Evolutionary conservation across 2,113 vertebrate genomes (phyloP), one percentile per base, ranked within the genome.

Genomic region (Acrocephalus kingi): DNA sequence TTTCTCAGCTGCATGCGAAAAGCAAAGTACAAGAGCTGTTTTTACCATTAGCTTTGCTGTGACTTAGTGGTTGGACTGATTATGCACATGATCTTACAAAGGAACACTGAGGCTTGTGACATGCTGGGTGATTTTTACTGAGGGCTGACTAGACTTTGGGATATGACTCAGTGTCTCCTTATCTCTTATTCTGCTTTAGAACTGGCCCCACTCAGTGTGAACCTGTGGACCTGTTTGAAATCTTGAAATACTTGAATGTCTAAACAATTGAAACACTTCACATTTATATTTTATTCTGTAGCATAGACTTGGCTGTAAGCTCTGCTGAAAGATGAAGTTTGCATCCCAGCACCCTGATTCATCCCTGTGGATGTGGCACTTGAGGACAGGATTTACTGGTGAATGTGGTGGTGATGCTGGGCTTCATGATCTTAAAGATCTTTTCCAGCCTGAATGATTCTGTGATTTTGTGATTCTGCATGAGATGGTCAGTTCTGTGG

Each of bases 281-380:
- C 11, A 55, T 37, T 84, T n/a, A 6, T n/a, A 20, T 59, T 55
- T 24, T n/a, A 18, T 55, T 52, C 58, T 43, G 5, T 8, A 24
- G 9, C n/a, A 33, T 0, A 48, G 64, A 22, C 23, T 56, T 0
- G 0, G 14, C 25, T 76, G 52, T 37, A 83, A 49, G 7, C 68
- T 48, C 54, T 46, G 7, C 25, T 59, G 76, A 31, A 79, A 56
- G 8, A 51, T 35, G 35, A 51, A 59, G 30, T 33, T 82, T 56
- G 37, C 6, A 4, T 71, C 66, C 66, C 72, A 51, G 27, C 27
- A 22, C 19, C 31, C 73, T 62, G 61, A 58, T 59, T 31, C 35
- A 66, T 9, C 61, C 51, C 54, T 23, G 27, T 52, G 84, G 73
- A 33, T 77, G 54, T 59, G 72, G 17, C 27, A 19, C 22, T 43